These are phyloP conservation scores for Vipera ursinii DNA, from an alignment of 2,797 vertebrate genomes.

Conservation along the genomic window DNA sequence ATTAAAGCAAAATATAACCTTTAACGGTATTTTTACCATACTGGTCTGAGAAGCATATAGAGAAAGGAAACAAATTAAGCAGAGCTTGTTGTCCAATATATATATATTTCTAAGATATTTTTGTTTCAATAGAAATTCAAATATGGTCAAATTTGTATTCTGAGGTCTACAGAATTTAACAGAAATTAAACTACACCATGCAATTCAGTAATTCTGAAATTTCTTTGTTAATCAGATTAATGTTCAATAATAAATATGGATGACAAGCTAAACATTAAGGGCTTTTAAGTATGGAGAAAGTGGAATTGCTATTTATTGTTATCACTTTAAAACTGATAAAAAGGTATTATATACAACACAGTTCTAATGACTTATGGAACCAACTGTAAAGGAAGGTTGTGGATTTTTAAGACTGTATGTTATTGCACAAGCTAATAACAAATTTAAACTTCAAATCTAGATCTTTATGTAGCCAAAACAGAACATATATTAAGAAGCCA, in stretches of 20 bases:
- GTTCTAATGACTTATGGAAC: background rate
- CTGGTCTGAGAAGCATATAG: background rate
- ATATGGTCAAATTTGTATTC: background rate
- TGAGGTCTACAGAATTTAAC: background rate
- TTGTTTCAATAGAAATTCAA: background rate
- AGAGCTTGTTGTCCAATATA: background rate
- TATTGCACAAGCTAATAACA: background rate
- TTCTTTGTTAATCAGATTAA: background rate
- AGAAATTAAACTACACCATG: background rate
- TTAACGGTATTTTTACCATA: background rate
- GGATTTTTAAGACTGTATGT: background rate
- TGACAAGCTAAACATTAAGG: background rate
- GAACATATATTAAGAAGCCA: background rate
- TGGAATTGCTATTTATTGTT: background rate
- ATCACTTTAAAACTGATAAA: background rate
- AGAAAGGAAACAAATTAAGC: background rate
- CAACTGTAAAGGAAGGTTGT: background rate
- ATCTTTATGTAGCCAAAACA: background rate
- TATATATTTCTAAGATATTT: background rate
- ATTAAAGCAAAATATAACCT: fast-evolving
- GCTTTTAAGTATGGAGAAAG: background rate
- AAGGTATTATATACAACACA: background rate
- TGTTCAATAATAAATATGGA: background rate
- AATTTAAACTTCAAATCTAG: background rate
- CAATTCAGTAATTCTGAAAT: background rate